These are phyloP conservation scores for Nasonia giraulti DNA, from an alignment of 1,140 invertebrate genomes.

Conservation along the genomic window DNA sequence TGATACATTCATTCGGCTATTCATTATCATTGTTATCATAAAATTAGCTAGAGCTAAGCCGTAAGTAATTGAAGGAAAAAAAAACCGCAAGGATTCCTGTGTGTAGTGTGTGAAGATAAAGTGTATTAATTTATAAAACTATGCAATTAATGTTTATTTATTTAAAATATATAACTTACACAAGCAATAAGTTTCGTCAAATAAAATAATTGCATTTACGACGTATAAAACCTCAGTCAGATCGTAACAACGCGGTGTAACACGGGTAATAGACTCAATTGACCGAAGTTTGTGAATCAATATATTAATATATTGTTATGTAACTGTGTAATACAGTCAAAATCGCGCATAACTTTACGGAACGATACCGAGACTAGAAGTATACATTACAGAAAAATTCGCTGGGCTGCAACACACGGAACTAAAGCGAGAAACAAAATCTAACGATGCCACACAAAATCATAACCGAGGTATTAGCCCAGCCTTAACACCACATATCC, in stretches of 20 bases:
- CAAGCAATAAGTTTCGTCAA: background rate
- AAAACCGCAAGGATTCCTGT: background rate
- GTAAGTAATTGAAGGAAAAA: background rate
- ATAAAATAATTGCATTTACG: background rate
- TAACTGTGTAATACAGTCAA: no score
- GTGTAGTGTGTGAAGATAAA: background rate
- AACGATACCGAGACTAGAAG: background rate
- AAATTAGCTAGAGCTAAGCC: no score
- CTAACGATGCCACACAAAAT: no score
- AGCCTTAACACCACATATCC: no score
- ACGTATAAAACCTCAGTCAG: slow-evolving; percentile 4
- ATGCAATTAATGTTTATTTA: slow-evolving; percentile 18
- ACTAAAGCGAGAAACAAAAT: no score
- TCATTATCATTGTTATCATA: background rate
- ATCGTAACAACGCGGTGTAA: background rate
- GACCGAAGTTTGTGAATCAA: background rate
- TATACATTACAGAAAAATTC: no score
- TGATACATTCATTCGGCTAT: background rate
- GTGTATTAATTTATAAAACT: slow-evolving; percentile 28
- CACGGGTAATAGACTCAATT: background rate
- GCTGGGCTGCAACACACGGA: no score
- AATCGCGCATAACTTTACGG: no score
- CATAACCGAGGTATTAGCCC: no score
- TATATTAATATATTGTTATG: background rate
- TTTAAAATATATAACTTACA: background rate